Percentiles rank a stretch among this genome's conserved stretches.
Conservation (phyloP, 92 coral and sea anemone species). For the Desmophyllum pertusum region DNA sequence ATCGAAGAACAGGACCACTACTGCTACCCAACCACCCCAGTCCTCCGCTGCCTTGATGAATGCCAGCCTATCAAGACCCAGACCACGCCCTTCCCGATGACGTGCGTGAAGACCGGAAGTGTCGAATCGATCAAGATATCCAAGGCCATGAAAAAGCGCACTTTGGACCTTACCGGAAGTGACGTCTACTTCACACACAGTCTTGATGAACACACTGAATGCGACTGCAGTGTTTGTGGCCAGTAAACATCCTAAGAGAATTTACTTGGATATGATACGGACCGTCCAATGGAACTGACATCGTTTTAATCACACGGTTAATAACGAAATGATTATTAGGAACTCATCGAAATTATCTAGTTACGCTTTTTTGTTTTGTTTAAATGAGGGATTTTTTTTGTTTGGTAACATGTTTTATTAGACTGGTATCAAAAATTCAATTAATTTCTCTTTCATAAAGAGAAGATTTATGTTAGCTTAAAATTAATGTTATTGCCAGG, state of each 20-base stretch:
- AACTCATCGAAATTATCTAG: background rate
- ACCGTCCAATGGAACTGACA: background rate
- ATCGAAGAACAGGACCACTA: background rate
- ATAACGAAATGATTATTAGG: background rate
- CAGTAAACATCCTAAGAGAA: background rate
- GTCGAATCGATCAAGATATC: conserved; percentile 5
- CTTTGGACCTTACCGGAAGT: conserved; percentile 33
- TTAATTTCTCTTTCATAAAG: no score
- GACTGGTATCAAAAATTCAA: no score
- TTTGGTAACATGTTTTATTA: no score
- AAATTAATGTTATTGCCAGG: no score
- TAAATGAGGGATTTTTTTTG: no score
- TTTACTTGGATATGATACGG: background rate
- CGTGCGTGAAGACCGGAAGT: conserved; percentile 24
- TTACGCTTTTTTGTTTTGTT: no score
- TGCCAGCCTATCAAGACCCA: conserved; percentile 27
- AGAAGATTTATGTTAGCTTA: no score
- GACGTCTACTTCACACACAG: background rate
- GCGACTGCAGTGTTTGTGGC: conserved; percentile 34
- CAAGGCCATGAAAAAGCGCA: conserved; percentile 1
- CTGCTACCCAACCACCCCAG: conserved; percentile 39
- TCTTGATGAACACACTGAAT: conserved; percentile 11
- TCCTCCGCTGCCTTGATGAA: conserved; percentile 30
- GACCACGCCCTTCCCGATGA: conserved; percentile 20
- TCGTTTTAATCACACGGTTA: background rate